phyloP scores from a whole-genome alignment of 2,797 vertebrate species.

The Brachyalestes nurse region DNA sequence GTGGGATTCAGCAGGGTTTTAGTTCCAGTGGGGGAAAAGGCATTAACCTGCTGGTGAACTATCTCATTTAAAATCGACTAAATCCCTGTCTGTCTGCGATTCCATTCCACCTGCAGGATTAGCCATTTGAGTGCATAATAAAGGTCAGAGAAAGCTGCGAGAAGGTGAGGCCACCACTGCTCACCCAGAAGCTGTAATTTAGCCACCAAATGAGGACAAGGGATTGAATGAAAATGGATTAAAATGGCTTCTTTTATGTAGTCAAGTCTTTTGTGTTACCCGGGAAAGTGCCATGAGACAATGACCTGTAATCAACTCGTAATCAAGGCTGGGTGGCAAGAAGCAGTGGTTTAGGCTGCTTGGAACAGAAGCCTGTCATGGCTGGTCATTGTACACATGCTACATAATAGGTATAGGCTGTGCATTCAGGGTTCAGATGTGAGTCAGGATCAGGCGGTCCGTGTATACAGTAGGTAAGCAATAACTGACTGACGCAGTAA shows the following conservation, averaged over 20 bases:
- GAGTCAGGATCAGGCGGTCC: neutral
- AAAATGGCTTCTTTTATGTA: slow-evolving; percentile 57
- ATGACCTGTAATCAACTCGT: slow-evolving; percentile 53
- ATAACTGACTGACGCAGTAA: neutral
- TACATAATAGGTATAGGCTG: slow-evolving; percentile 29
- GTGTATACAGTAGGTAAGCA: slow-evolving; percentile 9
- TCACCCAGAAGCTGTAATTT: slow-evolving; percentile 52
- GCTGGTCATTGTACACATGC: slow-evolving; percentile 33
- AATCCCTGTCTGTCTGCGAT: slow-evolving; percentile 62
- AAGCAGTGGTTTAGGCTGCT: slow-evolving; percentile 29
- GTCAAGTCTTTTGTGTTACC: slow-evolving; percentile 45
- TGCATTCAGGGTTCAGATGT: neutral
- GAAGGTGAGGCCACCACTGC: slow-evolving; percentile 48
- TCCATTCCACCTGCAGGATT: slow-evolving; percentile 66
- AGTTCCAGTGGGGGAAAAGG: slow-evolving; percentile 56
- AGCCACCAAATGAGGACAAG: slow-evolving; percentile 42
- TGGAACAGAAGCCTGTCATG: slow-evolving; percentile 33
- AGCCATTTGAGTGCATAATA: slow-evolving; percentile 68
- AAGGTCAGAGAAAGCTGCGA: slow-evolving; percentile 58
- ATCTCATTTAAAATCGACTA: slow-evolving; percentile 68
- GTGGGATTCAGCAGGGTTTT: slow-evolving; percentile 57
- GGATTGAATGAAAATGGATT: slow-evolving; percentile 53
- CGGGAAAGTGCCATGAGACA: slow-evolving; percentile 45
- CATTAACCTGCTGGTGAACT: slow-evolving; percentile 60
- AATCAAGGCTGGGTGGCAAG: slow-evolving; percentile 51